Percentiles rank a stretch among this genome's conserved stretches.
These are phyloP conservation scores for Allygus modestus DNA, from an alignment of 2,888 invertebrate genomes.

Conservation along the genomic window DNA sequence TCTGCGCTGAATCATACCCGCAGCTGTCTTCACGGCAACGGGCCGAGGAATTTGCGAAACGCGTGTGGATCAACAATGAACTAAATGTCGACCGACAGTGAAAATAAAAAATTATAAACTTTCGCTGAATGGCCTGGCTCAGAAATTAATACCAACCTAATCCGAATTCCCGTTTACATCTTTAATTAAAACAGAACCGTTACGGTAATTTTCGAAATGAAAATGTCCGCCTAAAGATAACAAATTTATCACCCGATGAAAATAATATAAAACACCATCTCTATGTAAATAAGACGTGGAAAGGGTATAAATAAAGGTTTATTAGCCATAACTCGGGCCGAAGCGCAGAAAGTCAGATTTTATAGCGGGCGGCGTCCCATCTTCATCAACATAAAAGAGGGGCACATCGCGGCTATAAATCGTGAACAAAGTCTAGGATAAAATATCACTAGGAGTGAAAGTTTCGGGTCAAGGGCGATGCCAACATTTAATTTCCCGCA, in stretches of 20 bases:
- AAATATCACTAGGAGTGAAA: not conserved
- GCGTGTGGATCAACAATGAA: too few relatives aligned
- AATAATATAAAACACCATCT: not conserved
- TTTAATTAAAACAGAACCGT: too few relatives aligned
- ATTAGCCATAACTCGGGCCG: not conserved
- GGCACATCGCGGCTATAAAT: not conserved
- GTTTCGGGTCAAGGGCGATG: conserved; percentile 13
- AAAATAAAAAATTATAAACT: too few relatives aligned
- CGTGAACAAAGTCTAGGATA: not conserved
- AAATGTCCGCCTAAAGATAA: not conserved
- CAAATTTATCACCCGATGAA: not conserved
- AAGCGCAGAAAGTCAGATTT: not conserved
- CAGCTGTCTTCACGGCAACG: too few relatives aligned
- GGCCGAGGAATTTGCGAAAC: too few relatives aligned
- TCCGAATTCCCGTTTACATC: too few relatives aligned
- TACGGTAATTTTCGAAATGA: too few relatives aligned
- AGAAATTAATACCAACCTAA: too few relatives aligned
- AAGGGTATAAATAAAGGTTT: not conserved
- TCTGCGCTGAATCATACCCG: not conserved
- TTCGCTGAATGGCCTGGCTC: too few relatives aligned
- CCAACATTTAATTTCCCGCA: not conserved
- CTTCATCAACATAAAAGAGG: conserved; percentile 22
- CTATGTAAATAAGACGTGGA: conserved; percentile 27
- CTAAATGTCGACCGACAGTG: too few relatives aligned
- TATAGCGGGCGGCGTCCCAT: not conserved